Percentiles rank a stretch among this genome's conserved stretches.
phyloP scores from a whole-genome alignment of 1,140 invertebrate genomes.

The Brachionus calyciflorus region DNA sequence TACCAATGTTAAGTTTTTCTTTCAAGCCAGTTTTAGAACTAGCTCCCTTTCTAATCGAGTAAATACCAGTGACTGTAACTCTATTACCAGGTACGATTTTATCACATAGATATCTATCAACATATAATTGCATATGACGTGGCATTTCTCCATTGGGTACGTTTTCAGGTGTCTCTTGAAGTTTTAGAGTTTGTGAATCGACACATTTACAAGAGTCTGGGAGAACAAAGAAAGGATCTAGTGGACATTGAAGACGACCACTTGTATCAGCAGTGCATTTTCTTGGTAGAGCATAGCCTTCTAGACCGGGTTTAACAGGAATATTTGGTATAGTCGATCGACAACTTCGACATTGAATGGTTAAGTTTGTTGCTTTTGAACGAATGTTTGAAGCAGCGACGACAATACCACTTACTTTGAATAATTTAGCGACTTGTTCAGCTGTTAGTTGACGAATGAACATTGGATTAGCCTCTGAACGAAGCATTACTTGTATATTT shows the following conservation, averaged over 20 bases:
- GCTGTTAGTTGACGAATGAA: conserved; percentile 62
- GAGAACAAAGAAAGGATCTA: conserved; percentile 95
- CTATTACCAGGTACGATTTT: conserved; percentile 91
- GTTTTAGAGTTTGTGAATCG: conserved; percentile 80
- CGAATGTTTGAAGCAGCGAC: conserved; percentile 87
- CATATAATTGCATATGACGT: conserved; percentile 85
- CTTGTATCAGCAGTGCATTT: conserved; percentile 67
- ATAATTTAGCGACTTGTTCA: conserved; percentile 81
- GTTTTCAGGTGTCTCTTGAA: conserved; percentile 92
- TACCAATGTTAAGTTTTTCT: conserved; percentile 79
- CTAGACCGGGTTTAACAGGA: conserved; percentile 85
- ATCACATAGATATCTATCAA: conserved; percentile 75
- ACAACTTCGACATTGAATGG: conserved; percentile 92
- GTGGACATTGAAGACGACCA: conserved; percentile 73
- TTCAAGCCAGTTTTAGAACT: conserved; percentile 60
- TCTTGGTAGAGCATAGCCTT: conserved; percentile 91
- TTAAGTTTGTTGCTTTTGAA: conserved; percentile 89
- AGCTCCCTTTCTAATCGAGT: conserved; percentile 86
- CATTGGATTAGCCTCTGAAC: conserved; percentile 27
- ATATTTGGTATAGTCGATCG: conserved; percentile 83
- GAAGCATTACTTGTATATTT: conserved; percentile 47
- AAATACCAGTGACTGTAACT: conserved; percentile 88
- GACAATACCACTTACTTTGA: conserved; percentile 93
- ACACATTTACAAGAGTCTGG: conserved; percentile 96
- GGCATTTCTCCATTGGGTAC: conserved; percentile 98